Percentiles rank a stretch among this genome's conserved stretches.
Conservation (phyloP, 1,140 invertebrate genomes). For the Drosophila neocordata region DNA sequence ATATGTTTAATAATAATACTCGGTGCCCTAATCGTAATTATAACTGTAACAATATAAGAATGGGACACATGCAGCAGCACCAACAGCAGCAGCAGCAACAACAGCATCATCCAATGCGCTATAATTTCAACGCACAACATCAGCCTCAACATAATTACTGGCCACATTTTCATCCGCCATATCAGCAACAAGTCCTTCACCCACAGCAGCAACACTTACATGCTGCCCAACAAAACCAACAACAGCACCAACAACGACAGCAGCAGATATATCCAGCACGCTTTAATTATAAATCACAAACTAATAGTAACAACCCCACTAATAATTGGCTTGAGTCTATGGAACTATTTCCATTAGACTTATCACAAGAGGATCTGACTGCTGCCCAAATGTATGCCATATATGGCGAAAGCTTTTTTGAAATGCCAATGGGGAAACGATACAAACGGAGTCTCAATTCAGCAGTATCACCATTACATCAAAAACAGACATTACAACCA, state of each 20-base stretch:
- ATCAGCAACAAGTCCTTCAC: slow-evolving; percentile 15
- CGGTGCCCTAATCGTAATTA: not conserved
- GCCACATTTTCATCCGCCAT: not conserved
- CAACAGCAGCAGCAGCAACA: slow-evolving; percentile 15
- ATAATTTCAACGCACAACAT: not conserved
- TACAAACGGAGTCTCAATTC: slow-evolving; percentile 23
- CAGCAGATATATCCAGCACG: not conserved
- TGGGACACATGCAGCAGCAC: slow-evolving; percentile 10
- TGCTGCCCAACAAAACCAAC: not conserved
- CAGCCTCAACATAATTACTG: slow-evolving; percentile 3
- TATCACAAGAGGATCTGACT: slow-evolving; percentile 30
- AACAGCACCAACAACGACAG: not conserved
- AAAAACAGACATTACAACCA: not conserved
- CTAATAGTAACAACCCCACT: not conserved
- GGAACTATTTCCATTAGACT: slow-evolving; percentile 18
- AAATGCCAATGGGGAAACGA: slow-evolving; percentile 36
- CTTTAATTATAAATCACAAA: not conserved
- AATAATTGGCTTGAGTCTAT: slow-evolving; percentile 4
- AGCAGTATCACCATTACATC: not conserved
- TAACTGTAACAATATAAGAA: not conserved
- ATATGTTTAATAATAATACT: slow-evolving; percentile 4
- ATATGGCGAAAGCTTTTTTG: slow-evolving; percentile 39
- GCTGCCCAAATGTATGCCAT: slow-evolving; percentile 44
- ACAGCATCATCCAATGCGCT: not conserved
- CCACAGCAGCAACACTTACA: not conserved